Conservation (phyloP, 2,888 invertebrate genomes). For the Amorpha juglandis region DNA sequence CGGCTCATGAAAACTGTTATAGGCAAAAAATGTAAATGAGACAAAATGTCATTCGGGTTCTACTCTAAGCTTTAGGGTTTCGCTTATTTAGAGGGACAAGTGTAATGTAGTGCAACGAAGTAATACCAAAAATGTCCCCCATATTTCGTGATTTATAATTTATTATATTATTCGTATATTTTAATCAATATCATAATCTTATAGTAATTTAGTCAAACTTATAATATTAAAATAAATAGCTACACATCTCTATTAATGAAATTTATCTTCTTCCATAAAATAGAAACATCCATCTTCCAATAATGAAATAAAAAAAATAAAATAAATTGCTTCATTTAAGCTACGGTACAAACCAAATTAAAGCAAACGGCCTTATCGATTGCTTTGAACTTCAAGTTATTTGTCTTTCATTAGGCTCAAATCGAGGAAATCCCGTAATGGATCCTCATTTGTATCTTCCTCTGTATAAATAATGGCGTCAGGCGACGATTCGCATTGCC, state of each 20-base stretch:
- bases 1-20: slow-evolving; percentile 68
- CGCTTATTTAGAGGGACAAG: slow-evolving; percentile 48
- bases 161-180: not conserved
- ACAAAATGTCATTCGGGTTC: slow-evolving; percentile 71
- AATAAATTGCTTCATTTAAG: slow-evolving; percentile 17
- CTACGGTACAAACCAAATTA: slow-evolving; percentile 62
- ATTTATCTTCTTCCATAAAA: not conserved
- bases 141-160: slow-evolving; percentile 36
- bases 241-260: no score
- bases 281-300: not conserved
- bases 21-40: slow-evolving; percentile 77
- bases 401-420: slow-evolving; percentile 76
- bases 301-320: not conserved
- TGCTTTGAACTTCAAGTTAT: slow-evolving; percentile 71
- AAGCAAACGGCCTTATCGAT: slow-evolving; percentile 69
- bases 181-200: not conserved
- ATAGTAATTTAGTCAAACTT: no score
- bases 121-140: slow-evolving; percentile 49
- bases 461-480: slow-evolving; percentile 71
- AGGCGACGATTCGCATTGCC: slow-evolving; percentile 58
- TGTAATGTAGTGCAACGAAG: slow-evolving; percentile 68
- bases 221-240: not conserved
- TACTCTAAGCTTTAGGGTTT: slow-evolving; percentile 57
- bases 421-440: slow-evolving; percentile 77
- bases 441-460: slow-evolving; percentile 76